These are phyloP conservation scores for Notamacropus eugenii DNA, from an alignment of 2,797 vertebrate genomes.

Conservation along the genomic window DNA sequence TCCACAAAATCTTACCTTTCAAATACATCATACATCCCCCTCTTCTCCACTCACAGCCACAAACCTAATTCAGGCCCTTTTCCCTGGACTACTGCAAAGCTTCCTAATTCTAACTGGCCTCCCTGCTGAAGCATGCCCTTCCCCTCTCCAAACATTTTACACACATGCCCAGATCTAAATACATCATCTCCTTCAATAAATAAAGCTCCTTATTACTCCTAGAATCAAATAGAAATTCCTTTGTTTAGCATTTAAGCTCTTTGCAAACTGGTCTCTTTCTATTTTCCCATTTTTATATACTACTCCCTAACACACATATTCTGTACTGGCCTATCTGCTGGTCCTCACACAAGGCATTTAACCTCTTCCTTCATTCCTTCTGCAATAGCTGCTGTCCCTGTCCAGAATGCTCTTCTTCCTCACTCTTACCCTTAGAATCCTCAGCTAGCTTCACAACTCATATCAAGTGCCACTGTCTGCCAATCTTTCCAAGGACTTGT, in stretches of 20 bases:
- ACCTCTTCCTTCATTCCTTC: neutral
- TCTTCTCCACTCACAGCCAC: neutral
- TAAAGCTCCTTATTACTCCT: neutral
- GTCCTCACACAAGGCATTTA: neutral
- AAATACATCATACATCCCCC: neutral
- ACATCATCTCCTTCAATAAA: neutral
- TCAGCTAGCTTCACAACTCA: neutral
- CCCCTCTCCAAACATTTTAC: neutral
- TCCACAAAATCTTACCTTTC: neutral
- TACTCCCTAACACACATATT: neutral
- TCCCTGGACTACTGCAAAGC: neutral
- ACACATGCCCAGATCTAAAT: neutral
- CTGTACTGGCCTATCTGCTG: neutral
- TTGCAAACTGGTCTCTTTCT: neutral
- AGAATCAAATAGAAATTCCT: neutral
- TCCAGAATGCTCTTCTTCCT: neutral
- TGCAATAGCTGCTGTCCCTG: neutral
- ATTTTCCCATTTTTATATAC: neutral
- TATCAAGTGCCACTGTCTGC: neutral
- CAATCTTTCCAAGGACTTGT: neutral
- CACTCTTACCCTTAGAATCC: neutral
- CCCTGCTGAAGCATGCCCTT: neutral
- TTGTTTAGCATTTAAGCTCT: neutral
- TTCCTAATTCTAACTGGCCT: neutral
- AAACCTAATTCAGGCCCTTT: neutral